Evolutionary conservation across 2,797 vertebrate species (phyloP).

Genomic region (Salmo trutta): DNA sequence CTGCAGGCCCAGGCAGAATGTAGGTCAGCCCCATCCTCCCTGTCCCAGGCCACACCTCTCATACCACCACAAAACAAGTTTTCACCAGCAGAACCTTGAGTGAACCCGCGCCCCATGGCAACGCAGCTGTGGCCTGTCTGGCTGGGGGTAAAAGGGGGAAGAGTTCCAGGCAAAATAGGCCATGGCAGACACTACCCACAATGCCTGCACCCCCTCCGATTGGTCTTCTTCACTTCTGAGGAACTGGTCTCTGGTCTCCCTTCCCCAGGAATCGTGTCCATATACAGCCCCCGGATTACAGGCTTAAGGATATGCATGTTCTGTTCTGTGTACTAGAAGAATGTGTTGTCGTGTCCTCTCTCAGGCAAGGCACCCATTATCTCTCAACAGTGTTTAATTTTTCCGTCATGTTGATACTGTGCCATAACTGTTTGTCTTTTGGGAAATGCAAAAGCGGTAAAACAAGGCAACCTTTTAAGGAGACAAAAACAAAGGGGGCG

Average conservation of each 20-base stretch:
- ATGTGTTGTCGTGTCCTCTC: slow-evolving; percentile 30
- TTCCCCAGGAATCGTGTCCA: slow-evolving; percentile 65
- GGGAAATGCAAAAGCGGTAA: slow-evolving; percentile 2
- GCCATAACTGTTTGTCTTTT: slow-evolving; percentile 3
- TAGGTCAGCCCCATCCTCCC: slow-evolving; percentile 67
- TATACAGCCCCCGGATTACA: slow-evolving; percentile 47
- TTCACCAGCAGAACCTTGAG: slow-evolving; percentile 50
- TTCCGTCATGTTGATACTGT: slow-evolving; percentile 4
- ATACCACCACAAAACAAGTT: slow-evolving; percentile 45
- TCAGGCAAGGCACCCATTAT: slow-evolving; percentile 34
- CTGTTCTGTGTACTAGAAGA: slow-evolving; percentile 37
- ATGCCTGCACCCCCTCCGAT: slow-evolving; percentile 19
- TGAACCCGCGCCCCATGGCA: slow-evolving; percentile 59
- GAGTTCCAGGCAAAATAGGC: slow-evolving; percentile 28
- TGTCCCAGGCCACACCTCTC: slow-evolving; percentile 32
- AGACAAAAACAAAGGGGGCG: slow-evolving; percentile 28
- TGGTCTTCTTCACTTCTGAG: slow-evolving; percentile 37
- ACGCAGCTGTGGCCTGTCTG: slow-evolving; percentile 41
- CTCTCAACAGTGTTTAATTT: slow-evolving; percentile 7
- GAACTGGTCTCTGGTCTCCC: slow-evolving; percentile 41
- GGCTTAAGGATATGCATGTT: background rate
- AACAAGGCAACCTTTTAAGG: slow-evolving; percentile 62
- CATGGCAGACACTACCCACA: slow-evolving; percentile 37
- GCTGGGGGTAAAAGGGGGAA: background rate
- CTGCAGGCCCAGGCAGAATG: slow-evolving; percentile 50